Percentiles rank a stretch among this genome's conserved stretches.
Evolutionary conservation across 2,888 invertebrate species (phyloP).

Genomic region (Plutella xylostella): DNA sequence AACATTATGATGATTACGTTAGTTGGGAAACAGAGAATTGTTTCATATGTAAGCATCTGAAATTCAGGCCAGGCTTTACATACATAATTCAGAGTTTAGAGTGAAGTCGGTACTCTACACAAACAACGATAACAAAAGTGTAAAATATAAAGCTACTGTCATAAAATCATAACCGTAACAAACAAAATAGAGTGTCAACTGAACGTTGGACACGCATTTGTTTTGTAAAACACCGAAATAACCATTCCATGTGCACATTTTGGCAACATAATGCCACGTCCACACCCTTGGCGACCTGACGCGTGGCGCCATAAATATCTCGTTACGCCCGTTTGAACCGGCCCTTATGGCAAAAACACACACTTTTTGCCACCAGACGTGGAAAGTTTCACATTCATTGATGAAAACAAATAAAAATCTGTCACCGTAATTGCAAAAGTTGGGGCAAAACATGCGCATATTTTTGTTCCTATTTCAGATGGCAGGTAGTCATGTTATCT

Average conservation of each 20-base stretch:
- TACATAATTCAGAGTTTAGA: too few species aligned
- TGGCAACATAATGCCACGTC: slow-evolving; percentile 28
- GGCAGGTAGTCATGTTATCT: too few species aligned
- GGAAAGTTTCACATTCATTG: slow-evolving; percentile 1
- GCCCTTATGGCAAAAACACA: neutral
- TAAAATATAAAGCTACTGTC: too few species aligned
- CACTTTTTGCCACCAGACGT: neutral
- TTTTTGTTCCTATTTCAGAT: neutral
- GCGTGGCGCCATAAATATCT: slow-evolving; percentile 46
- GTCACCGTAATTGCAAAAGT: neutral
- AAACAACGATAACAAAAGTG: too few species aligned
- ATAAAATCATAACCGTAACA: neutral
- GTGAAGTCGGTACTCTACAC: too few species aligned
- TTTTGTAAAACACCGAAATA: slow-evolving; percentile 24
- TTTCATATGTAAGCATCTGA: too few species aligned
- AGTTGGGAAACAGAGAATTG: too few species aligned
- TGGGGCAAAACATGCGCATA: neutral
- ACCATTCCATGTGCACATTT: slow-evolving; percentile 30
- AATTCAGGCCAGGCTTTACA: too few species aligned
- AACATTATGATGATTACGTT: too few species aligned
- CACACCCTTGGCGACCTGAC: slow-evolving; percentile 39
- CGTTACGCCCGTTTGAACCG: slow-evolving; percentile 37
- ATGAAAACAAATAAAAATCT: neutral
- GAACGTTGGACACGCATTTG: slow-evolving; percentile 9
- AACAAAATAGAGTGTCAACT: too few species aligned